These are phyloP conservation scores for Oreamnos americanus DNA, from an alignment of 2,113 vertebrate genomes.

Conservation along the genomic window DNA sequence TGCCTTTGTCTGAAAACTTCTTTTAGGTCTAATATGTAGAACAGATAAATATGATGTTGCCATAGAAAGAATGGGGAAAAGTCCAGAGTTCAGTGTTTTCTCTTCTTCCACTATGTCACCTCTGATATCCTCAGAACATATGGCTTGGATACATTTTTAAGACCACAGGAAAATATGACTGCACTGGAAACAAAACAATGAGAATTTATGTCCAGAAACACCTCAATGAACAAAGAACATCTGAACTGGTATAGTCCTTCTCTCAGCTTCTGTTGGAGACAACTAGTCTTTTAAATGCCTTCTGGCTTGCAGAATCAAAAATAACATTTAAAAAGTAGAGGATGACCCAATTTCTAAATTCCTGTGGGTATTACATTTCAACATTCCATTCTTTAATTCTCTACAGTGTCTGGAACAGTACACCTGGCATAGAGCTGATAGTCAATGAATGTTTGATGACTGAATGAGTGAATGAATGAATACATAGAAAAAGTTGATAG, in stretches of 20 bases:
- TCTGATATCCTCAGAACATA: neutral
- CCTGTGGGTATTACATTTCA: neutral
- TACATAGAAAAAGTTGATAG: neutral
- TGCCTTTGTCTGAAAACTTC: neutral
- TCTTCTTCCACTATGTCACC: neutral
- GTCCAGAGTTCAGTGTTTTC: neutral
- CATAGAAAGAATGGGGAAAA: neutral
- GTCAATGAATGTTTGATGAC: constrained; percentile 54
- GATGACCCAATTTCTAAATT: constrained; percentile 1
- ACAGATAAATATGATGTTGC: neutral
- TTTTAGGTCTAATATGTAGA: neutral
- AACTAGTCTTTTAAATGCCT: neutral
- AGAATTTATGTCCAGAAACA: neutral
- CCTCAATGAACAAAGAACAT: neutral
- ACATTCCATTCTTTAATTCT: constrained; percentile 29
- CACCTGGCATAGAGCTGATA: neutral
- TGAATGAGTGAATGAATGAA: constrained; percentile 38
- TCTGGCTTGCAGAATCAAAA: constrained; percentile 19
- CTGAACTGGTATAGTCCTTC: neutral
- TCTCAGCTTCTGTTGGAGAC: neutral
- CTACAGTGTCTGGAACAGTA: constrained; percentile 8
- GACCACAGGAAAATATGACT: neutral
- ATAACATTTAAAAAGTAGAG: constrained; percentile 32
- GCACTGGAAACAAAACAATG: neutral
- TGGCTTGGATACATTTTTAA: neutral